Evolutionary conservation across 2,888 invertebrate species (phyloP), one percentile per base, ranked within the genome.

Genomic region (Hetaerina titia): DNA sequence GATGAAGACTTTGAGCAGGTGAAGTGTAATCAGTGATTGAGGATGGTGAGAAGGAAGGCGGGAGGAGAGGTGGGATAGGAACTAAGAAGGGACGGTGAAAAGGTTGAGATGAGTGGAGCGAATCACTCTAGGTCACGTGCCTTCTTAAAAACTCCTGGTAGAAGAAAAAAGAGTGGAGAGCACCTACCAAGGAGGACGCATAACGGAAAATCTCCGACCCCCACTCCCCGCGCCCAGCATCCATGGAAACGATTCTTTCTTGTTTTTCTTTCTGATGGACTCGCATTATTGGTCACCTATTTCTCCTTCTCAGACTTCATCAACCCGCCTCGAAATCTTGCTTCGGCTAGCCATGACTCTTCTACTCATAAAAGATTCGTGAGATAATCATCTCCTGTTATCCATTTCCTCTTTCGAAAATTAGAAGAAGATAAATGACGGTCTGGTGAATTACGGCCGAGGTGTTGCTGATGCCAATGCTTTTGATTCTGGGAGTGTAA

Each of bases 91-190:
- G 45, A 90, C 7, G 45, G 45, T 57, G 89, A 9, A 58, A n/a
- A 58, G 17, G 22, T 19, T 7, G 90, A 17, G 45, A 45, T 31
- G 57, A 57, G 89, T 15, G 89, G 57, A 89, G 56, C 89, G 89
- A 89, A 89, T 89, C 89, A 6, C 89, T 89, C 58, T 57, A 58
- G 90, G 45, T 90, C 90, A 90, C 90, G 90, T 90, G 90, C 22
- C 45, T 64, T 58, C 90, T 69, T 90, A 90, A 90, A 90, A 90
- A 90, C 22, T 56, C 22, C 58, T 60, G 60, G 31, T 13, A 56
- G 22, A 89, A 89, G 58, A 89, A 89, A 89, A 90, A n/a, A 81
- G 81, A 64, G 90, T 22, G 64, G 64, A 90, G 63, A 63, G 58
- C 90, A 17, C 90, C 45, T 31, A 81, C 25, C 90, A 58, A 45